phyloP scores from a whole-genome alignment of 2,888 invertebrate genomes.

The Eristalinus aeneus region DNA sequence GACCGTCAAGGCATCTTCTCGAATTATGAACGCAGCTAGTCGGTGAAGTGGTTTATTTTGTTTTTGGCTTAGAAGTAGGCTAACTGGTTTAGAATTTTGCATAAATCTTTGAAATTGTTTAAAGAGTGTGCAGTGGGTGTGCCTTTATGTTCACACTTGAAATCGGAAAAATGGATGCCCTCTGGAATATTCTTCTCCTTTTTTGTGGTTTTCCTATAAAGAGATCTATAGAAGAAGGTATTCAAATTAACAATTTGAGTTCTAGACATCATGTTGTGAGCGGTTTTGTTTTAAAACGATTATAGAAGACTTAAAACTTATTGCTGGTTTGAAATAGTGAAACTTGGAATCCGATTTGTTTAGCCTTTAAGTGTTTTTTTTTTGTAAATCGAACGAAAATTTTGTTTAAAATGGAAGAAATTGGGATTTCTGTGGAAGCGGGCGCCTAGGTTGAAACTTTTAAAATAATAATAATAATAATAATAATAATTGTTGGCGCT shows the following conservation, averaged over 20 bases:
- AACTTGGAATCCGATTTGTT: no score
- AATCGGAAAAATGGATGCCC: not conserved
- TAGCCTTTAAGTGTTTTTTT: no score
- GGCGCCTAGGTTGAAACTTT: no score
- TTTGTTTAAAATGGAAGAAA: no score
- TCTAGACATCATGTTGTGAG: not conserved
- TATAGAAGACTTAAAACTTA: no score
- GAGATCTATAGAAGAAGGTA: not conserved
- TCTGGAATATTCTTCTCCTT: not conserved
- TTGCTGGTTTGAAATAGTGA: no score
- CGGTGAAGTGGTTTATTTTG: not conserved
- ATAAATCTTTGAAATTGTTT: not conserved
- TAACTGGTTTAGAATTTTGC: not conserved
- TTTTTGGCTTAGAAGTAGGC: not conserved
- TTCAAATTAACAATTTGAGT: not conserved
- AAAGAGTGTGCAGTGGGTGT: not conserved
- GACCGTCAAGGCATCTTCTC: not conserved
- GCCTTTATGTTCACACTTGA: not conserved
- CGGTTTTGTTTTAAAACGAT: no score
- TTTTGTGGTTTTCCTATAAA: no score
- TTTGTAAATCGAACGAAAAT: no score
- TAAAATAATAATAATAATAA: no score
- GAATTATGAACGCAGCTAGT: not conserved
- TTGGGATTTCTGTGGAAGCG: no score
- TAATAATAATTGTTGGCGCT: no score